Base-by-base conservation (phyloP, 2,797 vertebrate species). In the Selene dorsalis region DNA sequence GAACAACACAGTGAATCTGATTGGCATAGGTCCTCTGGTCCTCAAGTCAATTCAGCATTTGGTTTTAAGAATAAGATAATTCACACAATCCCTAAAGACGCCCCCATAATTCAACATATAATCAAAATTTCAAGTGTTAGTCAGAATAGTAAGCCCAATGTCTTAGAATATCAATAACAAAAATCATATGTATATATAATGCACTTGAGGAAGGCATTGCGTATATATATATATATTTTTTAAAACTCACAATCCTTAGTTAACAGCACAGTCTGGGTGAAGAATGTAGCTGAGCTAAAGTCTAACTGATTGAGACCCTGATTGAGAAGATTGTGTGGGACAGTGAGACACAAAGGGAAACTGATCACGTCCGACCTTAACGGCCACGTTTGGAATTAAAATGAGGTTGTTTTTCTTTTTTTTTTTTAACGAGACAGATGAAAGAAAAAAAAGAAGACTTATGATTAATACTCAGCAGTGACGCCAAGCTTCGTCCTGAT, bases 181-280 rank as follows among this genome's bases (percentile, higher is more conserved):
- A 90, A 93, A 91, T 76, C 79, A 73, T 86, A 84, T 83, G 80
- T 91, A 80, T 89, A 87, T 84, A 91, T 91, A 94, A 94, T 93
- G 93, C 93, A 93, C 93, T 93, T 93, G 91, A 92, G 92, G 87
- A 93, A 94, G 89, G 93, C 93, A 88, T 92, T 91, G 80, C 1
- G 73, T 87, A 47, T 84, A 69, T 35, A 35, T 35, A 35, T 35
- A 35, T 35, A 1, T 30, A n/a, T 30, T 35, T 59, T 77, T 90
- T 83, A 53, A 41, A 75, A 86, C 83, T 85, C 90, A 92, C 87
- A 92, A 93, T 88, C 88, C 82, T 88, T 89, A 76, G 66, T 58
- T 58, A 83, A 87, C 77, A 75, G 87, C 89, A 89, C 88, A 90
- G 89, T 75, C 75, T 81, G 80, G 80, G 80, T 91, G 85, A 91